Evolutionary conservation across 2,888 invertebrate genomes (phyloP).

Genomic region (Hypomecis atomaria): DNA sequence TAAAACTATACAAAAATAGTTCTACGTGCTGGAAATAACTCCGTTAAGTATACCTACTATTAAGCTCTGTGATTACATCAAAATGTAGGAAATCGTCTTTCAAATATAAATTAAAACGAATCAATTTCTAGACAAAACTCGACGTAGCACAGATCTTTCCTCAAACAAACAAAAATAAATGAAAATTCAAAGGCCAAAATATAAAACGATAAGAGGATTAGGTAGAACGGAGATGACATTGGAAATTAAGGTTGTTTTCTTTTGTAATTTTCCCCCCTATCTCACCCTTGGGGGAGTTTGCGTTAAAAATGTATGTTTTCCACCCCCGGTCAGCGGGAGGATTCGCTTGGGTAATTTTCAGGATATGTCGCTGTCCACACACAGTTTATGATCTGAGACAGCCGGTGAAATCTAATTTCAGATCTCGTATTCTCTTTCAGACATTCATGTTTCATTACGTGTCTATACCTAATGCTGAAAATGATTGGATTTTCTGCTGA

Average conservation of each 20-base stretch:
- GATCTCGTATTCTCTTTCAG: conserved; percentile 12
- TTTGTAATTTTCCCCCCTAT: conserved; percentile 81
- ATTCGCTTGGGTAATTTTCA: conserved; percentile 68
- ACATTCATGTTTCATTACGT: conserved; percentile 3
- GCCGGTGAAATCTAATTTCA: conserved; percentile 35
- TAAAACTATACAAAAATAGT: too few species aligned
- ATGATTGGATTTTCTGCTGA: too few species aligned
- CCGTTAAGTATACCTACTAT: too few species aligned
- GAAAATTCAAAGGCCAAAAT: conserved; percentile 83
- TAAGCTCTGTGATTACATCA: background rate
- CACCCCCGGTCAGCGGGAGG: conserved; percentile 62
- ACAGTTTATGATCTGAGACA: conserved; percentile 60
- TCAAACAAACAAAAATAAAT: conserved; percentile 83
- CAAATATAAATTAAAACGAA: conserved; percentile 55
- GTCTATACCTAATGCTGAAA: background rate
- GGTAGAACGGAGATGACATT: conserved; percentile 84
- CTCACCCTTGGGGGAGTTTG: conserved; percentile 70
- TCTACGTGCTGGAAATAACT: too few species aligned
- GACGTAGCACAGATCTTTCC: conserved; percentile 60
- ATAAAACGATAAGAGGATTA: conserved; percentile 85
- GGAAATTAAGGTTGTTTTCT: conserved; percentile 85
- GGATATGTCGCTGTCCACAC: conserved; percentile 64
- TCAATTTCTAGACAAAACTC: conserved; percentile 63
- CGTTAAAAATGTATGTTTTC: conserved; percentile 82
- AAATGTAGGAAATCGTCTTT: conserved; percentile 32